These are phyloP conservation scores for Danaus melanippus DNA, from an alignment of 1,140 invertebrate species.

Conservation along the genomic window DNA sequence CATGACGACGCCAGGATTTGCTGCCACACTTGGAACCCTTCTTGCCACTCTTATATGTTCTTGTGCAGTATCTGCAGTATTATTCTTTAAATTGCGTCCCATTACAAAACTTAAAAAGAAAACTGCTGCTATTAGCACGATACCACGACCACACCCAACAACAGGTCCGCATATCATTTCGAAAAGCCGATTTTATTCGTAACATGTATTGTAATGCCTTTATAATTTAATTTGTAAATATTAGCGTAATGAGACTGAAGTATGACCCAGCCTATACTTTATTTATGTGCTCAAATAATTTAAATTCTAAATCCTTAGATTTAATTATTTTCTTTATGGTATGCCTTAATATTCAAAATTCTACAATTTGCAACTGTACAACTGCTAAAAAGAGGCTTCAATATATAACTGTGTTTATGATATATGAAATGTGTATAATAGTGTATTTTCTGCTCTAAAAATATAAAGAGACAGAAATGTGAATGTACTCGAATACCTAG, in stretches of 20 bases:
- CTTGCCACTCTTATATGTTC: constrained; percentile 85
- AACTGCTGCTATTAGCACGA: constrained; percentile 69
- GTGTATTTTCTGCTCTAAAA: too few species aligned
- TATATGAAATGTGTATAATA: neutral
- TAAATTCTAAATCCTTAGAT: constrained; percentile 25
- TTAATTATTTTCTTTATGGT: constrained; percentile 18
- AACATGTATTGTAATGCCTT: constrained; percentile 34
- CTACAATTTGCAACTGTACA: too few species aligned
- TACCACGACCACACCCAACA: constrained; percentile 54
- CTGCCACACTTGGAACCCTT: constrained; percentile 85
- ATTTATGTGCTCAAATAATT: constrained; percentile 43
- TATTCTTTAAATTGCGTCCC: constrained; percentile 84
- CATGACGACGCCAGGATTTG: constrained; percentile 93
- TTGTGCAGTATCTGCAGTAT: constrained; percentile 86
- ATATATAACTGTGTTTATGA: neutral
- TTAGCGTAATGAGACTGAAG: constrained; percentile 70
- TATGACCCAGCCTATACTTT: constrained; percentile 50
- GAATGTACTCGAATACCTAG: too few species aligned
- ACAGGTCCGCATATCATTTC: constrained; percentile 55
- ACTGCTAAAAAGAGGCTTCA: too few species aligned
- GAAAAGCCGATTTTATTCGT: constrained; percentile 68
- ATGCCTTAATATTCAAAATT: constrained; percentile 1
- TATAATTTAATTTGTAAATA: constrained; percentile 68
- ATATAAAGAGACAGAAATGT: too few species aligned
- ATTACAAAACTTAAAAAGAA: constrained; percentile 74